These are phyloP conservation scores for Mormyrus iriodes DNA, from an alignment of 2,113 vertebrate genomes.

Conservation along the genomic window DNA sequence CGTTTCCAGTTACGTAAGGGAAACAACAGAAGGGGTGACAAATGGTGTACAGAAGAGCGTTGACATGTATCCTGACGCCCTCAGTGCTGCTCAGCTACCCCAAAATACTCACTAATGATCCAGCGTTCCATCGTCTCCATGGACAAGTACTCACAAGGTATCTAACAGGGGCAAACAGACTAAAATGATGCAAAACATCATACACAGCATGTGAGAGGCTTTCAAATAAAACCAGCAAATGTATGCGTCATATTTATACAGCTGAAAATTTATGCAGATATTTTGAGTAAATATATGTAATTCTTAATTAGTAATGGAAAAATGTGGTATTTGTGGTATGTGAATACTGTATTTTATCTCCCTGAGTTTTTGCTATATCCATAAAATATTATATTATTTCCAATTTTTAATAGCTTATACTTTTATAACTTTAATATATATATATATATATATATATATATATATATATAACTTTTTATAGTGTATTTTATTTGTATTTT, in stretches of 20 bases:
- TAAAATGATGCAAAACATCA: not conserved
- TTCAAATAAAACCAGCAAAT: not conserved
- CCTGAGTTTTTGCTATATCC: not conserved
- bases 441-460: no score
- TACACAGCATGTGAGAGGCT: not conserved
- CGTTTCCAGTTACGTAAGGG: not conserved
- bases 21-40: not conserved
- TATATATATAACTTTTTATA: no score
- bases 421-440: not conserved
- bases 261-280: not conserved
- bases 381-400: not conserved
- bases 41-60: not conserved
- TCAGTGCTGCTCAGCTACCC: not conserved
- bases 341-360: not conserved
- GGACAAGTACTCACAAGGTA: constrained; percentile 86
- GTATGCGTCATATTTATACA: not conserved
- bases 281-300: not conserved
- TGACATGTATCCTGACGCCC: not conserved
- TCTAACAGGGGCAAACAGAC: constrained; percentile 52
- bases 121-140: constrained; percentile 88
- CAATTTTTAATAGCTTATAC: not conserved
- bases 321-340: not conserved
- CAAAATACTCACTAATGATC: constrained; percentile 76
- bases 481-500: no score
- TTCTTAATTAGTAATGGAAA: not conserved